Evolutionary conservation across 2,797 vertebrate species (phyloP).

Genomic region (Allobates femoralis): DNA sequence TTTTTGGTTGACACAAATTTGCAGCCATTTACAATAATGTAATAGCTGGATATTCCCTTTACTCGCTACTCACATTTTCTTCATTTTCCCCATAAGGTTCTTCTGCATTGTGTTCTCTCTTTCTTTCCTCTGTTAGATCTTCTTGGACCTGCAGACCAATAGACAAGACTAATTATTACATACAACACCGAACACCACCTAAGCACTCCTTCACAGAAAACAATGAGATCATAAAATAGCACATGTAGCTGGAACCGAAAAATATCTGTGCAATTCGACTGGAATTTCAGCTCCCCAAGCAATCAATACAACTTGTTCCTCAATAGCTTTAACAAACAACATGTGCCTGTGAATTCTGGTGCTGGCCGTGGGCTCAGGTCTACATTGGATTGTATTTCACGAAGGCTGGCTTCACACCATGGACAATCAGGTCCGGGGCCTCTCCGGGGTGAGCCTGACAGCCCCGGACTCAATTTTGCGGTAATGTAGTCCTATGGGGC

Average conservation of each 20-base stretch:
- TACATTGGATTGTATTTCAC: neutral
- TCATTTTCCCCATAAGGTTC: constrained; percentile 89
- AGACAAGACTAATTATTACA: neutral
- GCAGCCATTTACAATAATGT: too few relatives aligned
- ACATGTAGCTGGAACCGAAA: neutral
- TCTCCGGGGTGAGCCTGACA: too few relatives aligned
- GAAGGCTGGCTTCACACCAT: too few relatives aligned
- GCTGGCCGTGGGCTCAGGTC: constrained; percentile 5
- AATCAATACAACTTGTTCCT: constrained; percentile 32
- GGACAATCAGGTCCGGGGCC: too few relatives aligned
- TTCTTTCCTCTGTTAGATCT: constrained; percentile 88
- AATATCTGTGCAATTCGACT: neutral
- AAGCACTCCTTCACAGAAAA: neutral
- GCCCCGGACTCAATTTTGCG: too few relatives aligned
- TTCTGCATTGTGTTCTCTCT: constrained; percentile 82
- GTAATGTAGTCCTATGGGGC: too few relatives aligned
- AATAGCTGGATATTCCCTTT: neutral
- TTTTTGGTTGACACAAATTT: too few relatives aligned
- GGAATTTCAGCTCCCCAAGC: constrained; percentile 5
- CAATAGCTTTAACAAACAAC: constrained; percentile 19
- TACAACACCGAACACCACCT: neutral
- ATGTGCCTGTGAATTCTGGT: constrained; percentile 21
- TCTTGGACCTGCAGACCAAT: constrained; percentile 84
- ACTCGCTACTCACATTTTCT: constrained; percentile 80
- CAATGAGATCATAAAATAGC: neutral